Evolutionary conservation across 2,113 vertebrate species (phyloP).

Genomic region (Calidris pugnax): DNA sequence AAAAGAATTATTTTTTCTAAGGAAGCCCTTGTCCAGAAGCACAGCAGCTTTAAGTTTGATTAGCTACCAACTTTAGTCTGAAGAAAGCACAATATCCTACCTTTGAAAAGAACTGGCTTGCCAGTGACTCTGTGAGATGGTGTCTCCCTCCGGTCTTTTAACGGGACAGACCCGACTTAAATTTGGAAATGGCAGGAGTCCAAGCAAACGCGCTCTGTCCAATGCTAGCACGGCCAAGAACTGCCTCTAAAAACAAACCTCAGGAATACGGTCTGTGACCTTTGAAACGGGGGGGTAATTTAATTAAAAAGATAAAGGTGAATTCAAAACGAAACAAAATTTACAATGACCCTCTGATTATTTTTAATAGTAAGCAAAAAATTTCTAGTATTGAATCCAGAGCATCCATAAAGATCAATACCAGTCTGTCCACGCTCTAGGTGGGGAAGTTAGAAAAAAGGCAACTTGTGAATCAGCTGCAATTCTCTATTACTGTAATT

Average conservation of each 20-base stretch:
- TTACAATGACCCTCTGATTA: background rate
- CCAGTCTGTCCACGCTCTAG: background rate
- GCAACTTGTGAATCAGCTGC: background rate
- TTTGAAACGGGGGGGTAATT: background rate
- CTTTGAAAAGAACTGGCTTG: background rate
- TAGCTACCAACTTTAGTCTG: background rate
- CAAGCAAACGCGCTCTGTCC: background rate
- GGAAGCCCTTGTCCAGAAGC: background rate
- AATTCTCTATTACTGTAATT: background rate
- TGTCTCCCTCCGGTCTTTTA: constrained; percentile 1
- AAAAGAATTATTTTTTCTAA: background rate
- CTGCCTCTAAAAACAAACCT: background rate
- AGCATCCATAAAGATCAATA: background rate
- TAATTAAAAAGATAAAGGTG: background rate
- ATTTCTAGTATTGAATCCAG: background rate
- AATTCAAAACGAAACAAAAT: background rate
- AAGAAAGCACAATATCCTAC: constrained; percentile 58
- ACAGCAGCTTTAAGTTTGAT: background rate
- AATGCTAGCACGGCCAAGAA: background rate
- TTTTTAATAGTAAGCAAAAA: background rate
- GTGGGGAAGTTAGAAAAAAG: no score
- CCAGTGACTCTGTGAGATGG: background rate
- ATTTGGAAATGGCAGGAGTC: constrained; percentile 6
- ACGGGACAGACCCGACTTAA: constrained; percentile 4
- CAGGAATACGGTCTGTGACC: background rate